phyloP scores from a whole-genome alignment of 2,797 vertebrate genomes.

The Crocidura indochinensis region DNA sequence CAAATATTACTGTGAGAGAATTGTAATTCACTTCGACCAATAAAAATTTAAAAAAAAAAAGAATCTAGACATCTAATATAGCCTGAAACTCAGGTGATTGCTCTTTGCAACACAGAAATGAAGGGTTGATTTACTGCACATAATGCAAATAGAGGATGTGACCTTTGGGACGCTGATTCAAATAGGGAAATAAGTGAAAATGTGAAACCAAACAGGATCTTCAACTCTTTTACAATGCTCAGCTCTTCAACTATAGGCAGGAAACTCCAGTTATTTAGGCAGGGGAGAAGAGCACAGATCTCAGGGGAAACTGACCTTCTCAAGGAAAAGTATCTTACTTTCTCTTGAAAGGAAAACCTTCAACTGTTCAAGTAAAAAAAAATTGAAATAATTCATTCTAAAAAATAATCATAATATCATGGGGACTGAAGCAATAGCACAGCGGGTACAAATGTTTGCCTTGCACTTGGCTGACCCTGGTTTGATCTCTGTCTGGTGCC shows the following conservation, averaged over 20 bases:
- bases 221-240: neutral
- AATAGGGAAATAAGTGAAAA: neutral
- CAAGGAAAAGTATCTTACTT: neutral
- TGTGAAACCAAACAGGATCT: neutral
- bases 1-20: no score
- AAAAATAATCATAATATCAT: no score
- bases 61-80: neutral
- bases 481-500: no score
- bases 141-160: neutral
- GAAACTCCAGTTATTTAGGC: neutral
- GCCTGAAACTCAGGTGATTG: neutral
- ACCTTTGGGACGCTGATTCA: conserved; percentile 13
- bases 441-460: no score
- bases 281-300: neutral
- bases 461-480: no score
- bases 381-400: neutral
- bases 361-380: neutral
- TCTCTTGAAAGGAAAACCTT: neutral
- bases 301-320: neutral
- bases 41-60: no score
- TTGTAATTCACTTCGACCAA: no score
- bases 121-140: neutral
- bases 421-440: no score
- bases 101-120: neutral
- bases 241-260: neutral